Percentiles rank a stretch among this genome's conserved stretches.
phyloP scores from a whole-genome alignment of 2,888 invertebrate genomes.

The Philhelius pedissequus region DNA sequence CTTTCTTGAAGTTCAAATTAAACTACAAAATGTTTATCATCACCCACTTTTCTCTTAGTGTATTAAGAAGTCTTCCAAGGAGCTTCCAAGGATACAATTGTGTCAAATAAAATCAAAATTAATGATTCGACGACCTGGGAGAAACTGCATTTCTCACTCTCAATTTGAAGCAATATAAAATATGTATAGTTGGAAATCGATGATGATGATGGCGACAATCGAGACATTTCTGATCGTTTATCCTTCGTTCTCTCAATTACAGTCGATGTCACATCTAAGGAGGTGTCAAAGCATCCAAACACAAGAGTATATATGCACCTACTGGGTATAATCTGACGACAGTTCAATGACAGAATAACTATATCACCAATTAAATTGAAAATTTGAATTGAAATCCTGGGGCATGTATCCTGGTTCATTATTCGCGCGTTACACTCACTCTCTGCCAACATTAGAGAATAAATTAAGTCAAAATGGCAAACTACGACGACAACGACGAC shows the following conservation, averaged over 20 bases:
- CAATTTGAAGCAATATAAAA: neutral
- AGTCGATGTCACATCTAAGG: constrained; percentile 17
- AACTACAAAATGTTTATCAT: too few species aligned
- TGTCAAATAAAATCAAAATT: constrained; percentile 53
- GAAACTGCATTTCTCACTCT: constrained; percentile 1
- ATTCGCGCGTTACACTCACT: constrained; percentile 1
- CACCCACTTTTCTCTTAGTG: neutral
- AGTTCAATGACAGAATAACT: constrained; percentile 27
- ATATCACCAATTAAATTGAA: constrained; percentile 49
- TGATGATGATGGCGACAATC: constrained; percentile 26
- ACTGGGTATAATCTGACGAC: neutral
- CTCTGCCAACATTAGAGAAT: constrained; percentile 33
- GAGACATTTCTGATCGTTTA: constrained; percentile 25
- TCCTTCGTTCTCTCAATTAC: constrained; percentile 38
- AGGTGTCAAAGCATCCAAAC: neutral
- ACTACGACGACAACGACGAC: neutral
- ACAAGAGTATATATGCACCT: neutral
- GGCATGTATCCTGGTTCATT: constrained; percentile 26
- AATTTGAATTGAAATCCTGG: constrained; percentile 22
- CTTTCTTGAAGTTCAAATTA: too few species aligned
- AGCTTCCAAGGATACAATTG: constrained; percentile 4
- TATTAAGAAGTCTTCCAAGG: neutral
- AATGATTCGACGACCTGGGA: constrained; percentile 40
- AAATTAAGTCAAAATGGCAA: constrained; percentile 51
- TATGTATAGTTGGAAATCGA: neutral